phyloP scores from a whole-genome alignment of 2,113 vertebrate species.

The Cynoglossus semilaevis region DNA sequence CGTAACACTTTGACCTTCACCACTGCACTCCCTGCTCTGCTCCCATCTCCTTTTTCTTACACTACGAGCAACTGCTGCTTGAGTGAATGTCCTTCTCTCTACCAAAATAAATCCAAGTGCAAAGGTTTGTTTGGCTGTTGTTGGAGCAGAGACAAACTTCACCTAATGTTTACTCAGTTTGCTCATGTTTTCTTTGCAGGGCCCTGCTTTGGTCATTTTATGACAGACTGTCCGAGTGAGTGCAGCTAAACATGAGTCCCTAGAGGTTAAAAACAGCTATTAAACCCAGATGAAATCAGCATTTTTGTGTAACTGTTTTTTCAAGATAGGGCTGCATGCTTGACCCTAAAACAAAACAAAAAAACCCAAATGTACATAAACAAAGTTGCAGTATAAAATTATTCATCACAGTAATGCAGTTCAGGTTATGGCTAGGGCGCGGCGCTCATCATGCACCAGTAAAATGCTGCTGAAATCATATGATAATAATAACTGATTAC shows the following conservation, averaged over 20 bases:
- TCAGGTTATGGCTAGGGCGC: too few species aligned
- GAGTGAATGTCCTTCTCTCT: conserved; percentile 63
- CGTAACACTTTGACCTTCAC: conserved; percentile 62
- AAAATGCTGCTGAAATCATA: too few species aligned
- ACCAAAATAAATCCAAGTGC: conserved; percentile 72
- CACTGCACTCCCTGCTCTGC: conserved; percentile 38
- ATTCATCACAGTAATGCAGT: too few species aligned
- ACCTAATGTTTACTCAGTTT: conserved; percentile 60
- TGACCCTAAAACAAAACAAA: too few species aligned
- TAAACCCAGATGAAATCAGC: too few species aligned
- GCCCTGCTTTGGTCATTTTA: conserved; percentile 11
- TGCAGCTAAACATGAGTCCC: conserved; percentile 4
- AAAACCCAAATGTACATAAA: too few species aligned
- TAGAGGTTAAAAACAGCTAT: not conserved
- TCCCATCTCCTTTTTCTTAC: conserved; percentile 62
- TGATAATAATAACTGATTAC: too few species aligned
- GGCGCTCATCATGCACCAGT: too few species aligned
- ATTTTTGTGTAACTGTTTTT: too few species aligned
- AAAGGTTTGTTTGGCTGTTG: conserved; percentile 63
- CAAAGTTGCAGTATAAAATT: too few species aligned
- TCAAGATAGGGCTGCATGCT: too few species aligned
- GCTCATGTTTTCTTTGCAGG: conserved; percentile 31
- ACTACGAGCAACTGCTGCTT: conserved; percentile 69
- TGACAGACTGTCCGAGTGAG: not conserved
- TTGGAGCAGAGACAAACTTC: conserved; percentile 67